These are phyloP conservation scores for Cylloceria caligata DNA, from an alignment of 2,888 invertebrate species.

Conservation along the genomic window DNA sequence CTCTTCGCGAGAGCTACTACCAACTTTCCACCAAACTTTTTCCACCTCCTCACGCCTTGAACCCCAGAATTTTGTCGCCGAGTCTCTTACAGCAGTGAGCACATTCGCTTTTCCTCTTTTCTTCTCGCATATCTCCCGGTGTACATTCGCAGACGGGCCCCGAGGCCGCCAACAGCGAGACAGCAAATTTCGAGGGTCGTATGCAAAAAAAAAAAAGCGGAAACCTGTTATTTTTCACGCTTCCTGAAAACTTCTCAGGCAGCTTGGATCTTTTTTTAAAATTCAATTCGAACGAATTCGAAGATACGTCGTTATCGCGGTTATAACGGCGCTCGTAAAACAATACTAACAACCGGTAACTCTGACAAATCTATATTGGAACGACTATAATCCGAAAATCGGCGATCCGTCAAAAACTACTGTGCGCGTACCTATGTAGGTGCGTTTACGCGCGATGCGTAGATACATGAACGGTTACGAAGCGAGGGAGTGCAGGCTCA, in stretches of 20 bases:
- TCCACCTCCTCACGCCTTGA: slow-evolving; percentile 46
- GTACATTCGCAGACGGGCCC: slow-evolving; percentile 44
- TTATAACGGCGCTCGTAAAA: slow-evolving; percentile 38
- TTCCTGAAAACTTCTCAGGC: background rate
- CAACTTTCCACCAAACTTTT: slow-evolving; percentile 54
- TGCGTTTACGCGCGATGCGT: background rate
- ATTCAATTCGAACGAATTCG: too few relatives aligned
- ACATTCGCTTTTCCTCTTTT: slow-evolving; percentile 40
- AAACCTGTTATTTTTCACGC: slow-evolving; percentile 6
- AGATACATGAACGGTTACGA: background rate
- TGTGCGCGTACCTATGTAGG: background rate
- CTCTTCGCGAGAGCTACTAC: slow-evolving; percentile 32
- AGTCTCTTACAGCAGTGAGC: slow-evolving; percentile 37
- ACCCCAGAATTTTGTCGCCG: slow-evolving; percentile 61
- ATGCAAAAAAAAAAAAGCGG: slow-evolving; percentile 7
- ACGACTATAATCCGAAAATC: slow-evolving; percentile 20
- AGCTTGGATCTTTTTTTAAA: background rate
- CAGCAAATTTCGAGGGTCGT: slow-evolving; percentile 36
- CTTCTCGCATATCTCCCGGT: slow-evolving; percentile 4
- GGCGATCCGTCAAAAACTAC: slow-evolving; percentile 32
- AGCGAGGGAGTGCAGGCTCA: slow-evolving; percentile 59
- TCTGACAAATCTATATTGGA: slow-evolving; percentile 33
- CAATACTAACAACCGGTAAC: slow-evolving; percentile 18
- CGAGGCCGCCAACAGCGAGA: slow-evolving; percentile 7
- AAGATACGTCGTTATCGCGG: slow-evolving; percentile 41